Conservation (phyloP, 2,113 vertebrate genomes). For the Bothrops jararaca region DNA sequence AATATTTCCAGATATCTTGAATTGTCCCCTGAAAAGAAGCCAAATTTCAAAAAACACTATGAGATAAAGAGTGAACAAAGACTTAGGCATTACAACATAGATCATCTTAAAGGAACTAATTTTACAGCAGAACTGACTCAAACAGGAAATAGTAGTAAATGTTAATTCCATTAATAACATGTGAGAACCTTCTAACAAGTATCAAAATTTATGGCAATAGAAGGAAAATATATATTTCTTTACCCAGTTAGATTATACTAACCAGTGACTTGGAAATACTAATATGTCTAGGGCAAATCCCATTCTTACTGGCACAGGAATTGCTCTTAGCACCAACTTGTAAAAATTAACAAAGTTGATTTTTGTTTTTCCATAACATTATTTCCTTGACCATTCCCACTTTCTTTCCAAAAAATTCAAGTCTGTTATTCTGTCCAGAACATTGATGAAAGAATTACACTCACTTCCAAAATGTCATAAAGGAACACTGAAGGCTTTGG, state of each 20-base stretch:
- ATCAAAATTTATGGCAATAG: neutral
- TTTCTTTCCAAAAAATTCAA: neutral
- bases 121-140: slow-evolving; percentile 24
- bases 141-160: slow-evolving; percentile 14
- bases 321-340: fast-evolving
- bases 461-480: neutral
- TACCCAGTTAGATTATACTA: neutral
- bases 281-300: neutral
- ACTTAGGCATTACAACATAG: neutral
- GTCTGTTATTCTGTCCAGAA: neutral
- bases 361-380: neutral
- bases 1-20: neutral
- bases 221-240: neutral
- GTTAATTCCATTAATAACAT: slow-evolving; percentile 17
- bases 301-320: neutral
- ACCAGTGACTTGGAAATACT: neutral
- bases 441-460: neutral
- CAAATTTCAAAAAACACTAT: slow-evolving; percentile 11
- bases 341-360: neutral
- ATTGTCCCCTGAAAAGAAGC: neutral
- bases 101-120: neutral
- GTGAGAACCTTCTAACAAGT: neutral
- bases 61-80: slow-evolving; percentile 23
- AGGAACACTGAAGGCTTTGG: neutral
- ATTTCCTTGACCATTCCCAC: fast-evolving